Evolutionary conservation across 2,888 invertebrate species (phyloP), one percentile per base, ranked within the genome.

Genomic region (Eurois occulta): DNA sequence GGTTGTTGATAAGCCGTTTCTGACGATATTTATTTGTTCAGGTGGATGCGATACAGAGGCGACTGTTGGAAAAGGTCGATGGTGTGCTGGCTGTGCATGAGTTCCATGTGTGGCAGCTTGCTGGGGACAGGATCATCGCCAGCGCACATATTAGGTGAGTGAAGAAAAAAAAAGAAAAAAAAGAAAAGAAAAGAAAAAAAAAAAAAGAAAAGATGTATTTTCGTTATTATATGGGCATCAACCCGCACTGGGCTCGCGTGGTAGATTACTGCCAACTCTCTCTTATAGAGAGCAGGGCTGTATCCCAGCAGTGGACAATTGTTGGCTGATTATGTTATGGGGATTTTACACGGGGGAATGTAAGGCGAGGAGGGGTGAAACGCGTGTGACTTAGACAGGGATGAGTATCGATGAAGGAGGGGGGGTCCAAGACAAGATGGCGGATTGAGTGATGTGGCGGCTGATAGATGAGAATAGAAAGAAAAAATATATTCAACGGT

Each of bases 81-180:
- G 99, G 99, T 0, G 99, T 99, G 38, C 94, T 99, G 75, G 99
- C 99, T 0, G 99, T 99, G 2, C 99, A 99, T 92, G 99, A 99
- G 95, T 99, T 99, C 93, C 99, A 99, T 94, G 99, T 99, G 18
- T 99, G 99, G 99, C 99, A 99, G 96, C 96, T 99, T 89, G 99
- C 99, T 58, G 99, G 99, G 0, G 99, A 99, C 95, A 97, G 99
- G 87, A 99, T 99, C 87, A 99, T 99, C 87, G 99, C 99, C 72
- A 99, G 99, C 24, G 99, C 99, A 10, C 99, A 99, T 93, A 99
- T 99, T 92, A 98, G 98, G 98, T 98, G 90, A 89, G 91, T 85
- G n/a, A n/a, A n/a, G n/a, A n/a, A n/a, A n/a, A n/a, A n/a, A n/a
- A n/a, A n/a, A n/a, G n/a, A n/a, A n/a, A n/a, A n/a, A n/a, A n/a